These are phyloP conservation scores for Pecten maximus DNA, from an alignment of 2,888 invertebrate genomes.

Conservation along the genomic window DNA sequence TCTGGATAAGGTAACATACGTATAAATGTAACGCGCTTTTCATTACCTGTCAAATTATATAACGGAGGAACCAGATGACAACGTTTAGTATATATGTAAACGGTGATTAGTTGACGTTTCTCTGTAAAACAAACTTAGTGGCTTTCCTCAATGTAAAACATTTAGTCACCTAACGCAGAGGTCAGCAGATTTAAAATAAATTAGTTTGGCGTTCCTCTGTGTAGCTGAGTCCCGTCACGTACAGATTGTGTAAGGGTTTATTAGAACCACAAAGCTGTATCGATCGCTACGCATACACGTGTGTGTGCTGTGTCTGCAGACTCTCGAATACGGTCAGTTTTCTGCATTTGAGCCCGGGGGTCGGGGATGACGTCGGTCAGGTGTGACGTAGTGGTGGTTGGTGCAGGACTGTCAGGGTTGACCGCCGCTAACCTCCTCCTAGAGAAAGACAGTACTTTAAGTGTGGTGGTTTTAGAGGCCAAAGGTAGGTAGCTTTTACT, in stretches of 20 bases:
- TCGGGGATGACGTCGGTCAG: background rate
- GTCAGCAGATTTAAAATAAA: background rate
- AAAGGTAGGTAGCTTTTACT: conserved; percentile 72
- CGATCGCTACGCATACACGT: background rate
- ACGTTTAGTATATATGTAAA: background rate
- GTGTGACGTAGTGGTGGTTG: conserved; percentile 78
- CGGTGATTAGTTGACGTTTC: background rate
- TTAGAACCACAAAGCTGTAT: background rate
- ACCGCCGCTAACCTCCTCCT: conserved; percentile 80
- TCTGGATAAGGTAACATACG: too few relatives aligned
- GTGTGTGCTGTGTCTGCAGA: too few relatives aligned
- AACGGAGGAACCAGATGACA: background rate
- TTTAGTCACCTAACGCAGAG: background rate
- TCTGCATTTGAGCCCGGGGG: background rate
- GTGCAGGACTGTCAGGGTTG: conserved; percentile 80
- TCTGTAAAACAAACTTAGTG: background rate
- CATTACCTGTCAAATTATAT: background rate
- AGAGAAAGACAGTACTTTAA: conserved; percentile 70
- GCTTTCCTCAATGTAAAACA: background rate
- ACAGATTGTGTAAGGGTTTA: background rate
- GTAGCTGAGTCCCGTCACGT: background rate
- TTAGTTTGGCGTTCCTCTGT: background rate
- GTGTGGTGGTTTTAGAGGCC: conserved; percentile 81
- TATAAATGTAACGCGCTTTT: too few relatives aligned
- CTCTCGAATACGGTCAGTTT: background rate